Base-by-base conservation (phyloP, 2,113 vertebrate genomes). In the Zosterops borbonicus region DNA sequence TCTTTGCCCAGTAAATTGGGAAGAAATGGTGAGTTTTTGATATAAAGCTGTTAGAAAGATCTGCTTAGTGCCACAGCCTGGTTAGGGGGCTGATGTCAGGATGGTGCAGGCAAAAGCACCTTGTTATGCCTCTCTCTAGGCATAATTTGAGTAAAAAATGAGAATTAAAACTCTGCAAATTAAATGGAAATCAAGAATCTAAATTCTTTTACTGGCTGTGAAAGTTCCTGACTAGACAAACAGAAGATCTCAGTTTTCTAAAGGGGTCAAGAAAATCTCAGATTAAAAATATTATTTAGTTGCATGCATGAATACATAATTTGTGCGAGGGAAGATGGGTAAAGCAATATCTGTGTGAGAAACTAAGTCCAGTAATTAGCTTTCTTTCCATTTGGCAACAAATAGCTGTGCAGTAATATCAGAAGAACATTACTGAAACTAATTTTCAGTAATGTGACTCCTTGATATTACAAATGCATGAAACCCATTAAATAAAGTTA, bases 401-500 rank as follows among this genome's bases (percentile, higher is more conserved):
- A 96, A 96, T 95, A 92, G 46, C 87, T 95, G 56, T 93, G 69
- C 80, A 90, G 28, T 92, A 95, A 95, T 95, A 92, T 88, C 83
- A 94, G 91, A 94, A 96, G 85, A 92, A 65, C 73, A 96, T 96
- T 94, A 90, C 92, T 94, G 95, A 96, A 96, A 95, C 90, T 96
- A 96, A 97, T 98, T 95, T 96, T 93, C 89, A 95, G 47, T 97
- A 95, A 97, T 97, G 80, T 92, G 90, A 56, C 56, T 97, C 75
- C 89, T 96, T 97, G 93, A 97, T 97, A 92, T 75, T 92, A 84
- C 93, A 95, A 96, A 96, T 25, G 42, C 90, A 96, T 95, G 80
- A 94, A 98, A 96, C 91, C 88, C 70, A 96, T 96, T 97, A 94
- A 97, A 90, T 89, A 96, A 96, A 96, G 70, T 94, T 97, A 97